Base-by-base conservation (phyloP, 2,797 vertebrate genomes). In the Ataeniobius toweri region DNA sequence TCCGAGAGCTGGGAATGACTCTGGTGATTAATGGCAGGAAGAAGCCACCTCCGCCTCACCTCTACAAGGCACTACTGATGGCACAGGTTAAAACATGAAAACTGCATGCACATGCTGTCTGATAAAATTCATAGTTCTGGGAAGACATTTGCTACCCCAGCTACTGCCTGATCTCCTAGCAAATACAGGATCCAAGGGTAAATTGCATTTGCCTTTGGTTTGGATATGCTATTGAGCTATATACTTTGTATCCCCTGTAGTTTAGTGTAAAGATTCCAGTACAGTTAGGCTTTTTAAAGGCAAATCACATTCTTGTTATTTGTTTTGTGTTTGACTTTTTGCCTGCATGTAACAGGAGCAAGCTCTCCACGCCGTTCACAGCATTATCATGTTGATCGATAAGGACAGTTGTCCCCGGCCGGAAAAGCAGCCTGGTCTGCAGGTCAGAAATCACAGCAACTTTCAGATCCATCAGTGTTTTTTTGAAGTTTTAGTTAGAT, bases 1-100 rank as follows among this genome's bases (percentile, higher is more conserved):
- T 92, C 0, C 93, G 89, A 80, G 95, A 96, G 6, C 71, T 92
- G 0, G 97, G 97, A 83, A 89, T 99, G 87, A 96, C 94, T 0
- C 44, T 98, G 0, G 85, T 98, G 76, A 93, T 98, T 50, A 97
- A 99, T 82, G 96, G 96, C 91, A 95, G 97, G 91, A 97, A 95
- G 81, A 94, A 93, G 56, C 79, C 94, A 0, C 96, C 95, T 0
- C 78, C 94, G 1, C 87, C 93, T 0, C 79, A 85, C 31, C 93
- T 99, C 2, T 95, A 95, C 86, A 95, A 95, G 0, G 97, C 97
- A 53, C 94, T 99, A 79, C 92, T 96, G 75, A 95, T 96, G 13
- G 89, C 94, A 18, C 97, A 98, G 97, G 98, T 99, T 79, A 85
- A 86, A 85, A 65, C 22, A 80, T 61, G 13, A 86, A n/a, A 67